Conservation (phyloP, 2,888 invertebrate species). For the Drosophila infuscata region DNA sequence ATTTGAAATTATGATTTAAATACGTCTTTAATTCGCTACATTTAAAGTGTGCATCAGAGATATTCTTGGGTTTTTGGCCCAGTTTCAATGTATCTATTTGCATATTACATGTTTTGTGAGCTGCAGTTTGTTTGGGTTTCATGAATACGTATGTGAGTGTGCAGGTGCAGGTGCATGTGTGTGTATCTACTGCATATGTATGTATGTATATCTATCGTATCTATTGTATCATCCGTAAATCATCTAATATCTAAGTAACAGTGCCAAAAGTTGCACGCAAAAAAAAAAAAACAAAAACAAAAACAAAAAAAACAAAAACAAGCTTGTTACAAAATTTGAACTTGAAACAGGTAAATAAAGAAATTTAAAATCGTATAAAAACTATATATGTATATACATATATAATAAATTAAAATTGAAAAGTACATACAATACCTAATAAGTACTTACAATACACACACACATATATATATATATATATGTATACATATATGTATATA, state of each 20-base stretch:
- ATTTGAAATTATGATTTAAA: neutral
- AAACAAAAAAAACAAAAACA: neutral
- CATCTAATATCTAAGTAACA: slow-evolving; percentile 58
- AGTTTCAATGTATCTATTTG: slow-evolving; percentile 7
- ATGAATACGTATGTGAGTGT: slow-evolving; percentile 32
- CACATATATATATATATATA: slow-evolving; percentile 21
- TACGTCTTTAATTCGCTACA: slow-evolving; percentile 42
- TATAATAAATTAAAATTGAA: slow-evolving; percentile 7
- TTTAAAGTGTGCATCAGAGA: slow-evolving; percentile 25
- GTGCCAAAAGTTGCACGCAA: slow-evolving; percentile 57
- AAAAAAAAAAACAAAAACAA: neutral
- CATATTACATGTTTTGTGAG: slow-evolving; percentile 49
- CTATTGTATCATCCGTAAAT: slow-evolving; percentile 55
- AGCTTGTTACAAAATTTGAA: slow-evolving; percentile 51
- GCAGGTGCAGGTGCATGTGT: neutral
- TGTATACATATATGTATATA: slow-evolving; percentile 23
- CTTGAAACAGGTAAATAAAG: slow-evolving; percentile 53
- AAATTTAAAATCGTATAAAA: slow-evolving; percentile 5
- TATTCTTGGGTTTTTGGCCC: slow-evolving; percentile 1
- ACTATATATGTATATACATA: slow-evolving; percentile 12
- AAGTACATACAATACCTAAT: slow-evolving; percentile 32
- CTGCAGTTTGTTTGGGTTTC: slow-evolving; percentile 77
- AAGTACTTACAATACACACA: slow-evolving; percentile 27
- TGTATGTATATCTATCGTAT: slow-evolving; percentile 27
- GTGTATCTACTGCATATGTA: slow-evolving; percentile 7